These are phyloP conservation scores for Bombus confusus DNA, from an alignment of 1,140 invertebrate genomes.

Conservation along the genomic window DNA sequence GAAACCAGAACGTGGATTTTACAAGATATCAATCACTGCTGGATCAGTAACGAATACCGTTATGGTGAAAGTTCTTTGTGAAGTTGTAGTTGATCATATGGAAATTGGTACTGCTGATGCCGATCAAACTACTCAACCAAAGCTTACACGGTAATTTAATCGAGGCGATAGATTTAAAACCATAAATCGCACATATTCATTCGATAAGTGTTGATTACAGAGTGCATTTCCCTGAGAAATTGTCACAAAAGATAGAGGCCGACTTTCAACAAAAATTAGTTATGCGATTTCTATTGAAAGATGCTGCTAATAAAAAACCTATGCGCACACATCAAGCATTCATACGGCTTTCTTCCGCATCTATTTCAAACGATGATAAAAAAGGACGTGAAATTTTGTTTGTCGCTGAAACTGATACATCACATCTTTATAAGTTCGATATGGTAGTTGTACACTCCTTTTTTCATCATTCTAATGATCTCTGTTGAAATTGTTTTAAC, in stretches of 20 bases:
- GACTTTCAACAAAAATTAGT: slow-evolving; percentile 95
- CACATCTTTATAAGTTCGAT: slow-evolving; percentile 94
- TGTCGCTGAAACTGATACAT: slow-evolving; percentile 94
- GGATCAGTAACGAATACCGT: slow-evolving; percentile 86
- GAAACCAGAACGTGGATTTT: slow-evolving; percentile 92
- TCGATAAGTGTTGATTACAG: slow-evolving; percentile 76
- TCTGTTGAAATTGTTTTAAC: neutral
- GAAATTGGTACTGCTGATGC: slow-evolving; percentile 95
- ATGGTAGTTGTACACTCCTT: slow-evolving; percentile 84
- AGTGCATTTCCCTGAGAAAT: slow-evolving; percentile 88
- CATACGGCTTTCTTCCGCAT: slow-evolving; percentile 86
- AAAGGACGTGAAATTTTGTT: slow-evolving; percentile 94
- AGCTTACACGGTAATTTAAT: slow-evolving; percentile 80
- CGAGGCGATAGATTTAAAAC: neutral
- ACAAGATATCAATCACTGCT: slow-evolving; percentile 90
- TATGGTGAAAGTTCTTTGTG: slow-evolving; percentile 88
- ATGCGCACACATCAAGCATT: slow-evolving; percentile 96
- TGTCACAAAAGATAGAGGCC: slow-evolving; percentile 87
- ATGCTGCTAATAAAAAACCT: slow-evolving; percentile 86
- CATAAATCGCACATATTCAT: neutral
- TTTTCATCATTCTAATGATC: neutral
- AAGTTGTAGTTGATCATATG: slow-evolving; percentile 89
- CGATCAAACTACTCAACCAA: slow-evolving; percentile 92
- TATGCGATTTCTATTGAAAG: slow-evolving; percentile 91
- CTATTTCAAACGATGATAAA: slow-evolving; percentile 81